Percentiles rank a stretch among this genome's conserved stretches.
Conservation (phyloP, 2,888 invertebrate species). For the Pilophorus perplexus region DNA sequence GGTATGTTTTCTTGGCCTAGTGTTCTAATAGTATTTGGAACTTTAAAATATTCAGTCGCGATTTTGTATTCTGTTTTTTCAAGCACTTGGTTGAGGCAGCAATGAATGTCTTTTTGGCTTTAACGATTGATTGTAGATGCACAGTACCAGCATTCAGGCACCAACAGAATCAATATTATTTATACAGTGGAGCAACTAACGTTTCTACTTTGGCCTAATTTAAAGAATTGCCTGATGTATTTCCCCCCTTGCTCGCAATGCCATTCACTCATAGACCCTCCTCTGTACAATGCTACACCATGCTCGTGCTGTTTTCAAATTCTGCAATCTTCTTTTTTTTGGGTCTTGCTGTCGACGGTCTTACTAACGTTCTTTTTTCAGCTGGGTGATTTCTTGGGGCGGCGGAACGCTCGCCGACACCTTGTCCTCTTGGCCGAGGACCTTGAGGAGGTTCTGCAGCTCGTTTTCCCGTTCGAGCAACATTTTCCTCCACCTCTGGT, state of each 20-base stretch:
- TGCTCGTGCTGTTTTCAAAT: constrained; percentile 25
- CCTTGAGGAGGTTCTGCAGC: constrained; percentile 64
- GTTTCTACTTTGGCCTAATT: no score
- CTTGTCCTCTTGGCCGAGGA: constrained; percentile 62
- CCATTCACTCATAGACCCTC: neutral
- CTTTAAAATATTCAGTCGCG: no score
- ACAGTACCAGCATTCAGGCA: no score
- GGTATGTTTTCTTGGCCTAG: no score
- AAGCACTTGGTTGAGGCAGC: no score
- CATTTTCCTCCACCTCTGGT: constrained; percentile 74
- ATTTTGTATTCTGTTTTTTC: no score
- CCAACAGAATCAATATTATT: no score
- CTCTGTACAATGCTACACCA: neutral
- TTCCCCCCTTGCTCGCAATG: constrained; percentile 16
- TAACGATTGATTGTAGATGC: no score
- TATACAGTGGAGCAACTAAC: no score
- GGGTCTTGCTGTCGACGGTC: neutral
- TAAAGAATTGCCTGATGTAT: no score
- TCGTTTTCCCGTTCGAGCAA: constrained; percentile 66
- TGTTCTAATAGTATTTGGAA: no score
- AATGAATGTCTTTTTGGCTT: no score
- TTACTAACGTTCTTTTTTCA: constrained; percentile 48
- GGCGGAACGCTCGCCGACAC: constrained; percentile 46
- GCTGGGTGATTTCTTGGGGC: constrained; percentile 45
- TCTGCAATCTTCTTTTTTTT: constrained; percentile 3